phyloP scores from a whole-genome alignment of 1,140 invertebrate genomes.

The Charaxes varanes region DNA sequence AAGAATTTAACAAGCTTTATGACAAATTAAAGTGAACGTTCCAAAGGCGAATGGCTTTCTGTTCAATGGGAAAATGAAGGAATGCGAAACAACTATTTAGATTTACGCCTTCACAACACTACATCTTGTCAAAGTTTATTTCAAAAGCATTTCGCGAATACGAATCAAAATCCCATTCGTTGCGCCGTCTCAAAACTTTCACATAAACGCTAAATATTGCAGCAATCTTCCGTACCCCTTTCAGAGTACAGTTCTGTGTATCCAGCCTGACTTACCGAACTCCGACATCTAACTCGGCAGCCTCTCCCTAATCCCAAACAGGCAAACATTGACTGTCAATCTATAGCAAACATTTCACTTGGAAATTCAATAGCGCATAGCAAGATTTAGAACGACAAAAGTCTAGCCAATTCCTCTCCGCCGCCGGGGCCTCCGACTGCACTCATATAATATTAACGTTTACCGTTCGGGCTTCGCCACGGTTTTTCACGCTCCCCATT shows the following conservation, averaged over 20 bases:
- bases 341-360: constrained; percentile 50
- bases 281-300: constrained; percentile 20
- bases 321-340: constrained; percentile 54
- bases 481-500: constrained; percentile 60
- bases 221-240: constrained; percentile 16
- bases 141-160: no score
- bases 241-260: constrained; percentile 20
- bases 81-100: no score
- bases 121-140: no score
- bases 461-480: constrained; percentile 32
- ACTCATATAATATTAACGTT: constrained; percentile 65
- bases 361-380: constrained; percentile 56
- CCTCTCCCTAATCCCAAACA: constrained; percentile 33
- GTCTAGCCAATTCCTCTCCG: constrained; percentile 54
- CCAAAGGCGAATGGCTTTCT: no score
- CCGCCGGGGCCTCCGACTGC: constrained; percentile 31
- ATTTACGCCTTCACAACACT: no score
- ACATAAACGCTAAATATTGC: constrained; percentile 16
- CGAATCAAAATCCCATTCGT: constrained; percentile 10
- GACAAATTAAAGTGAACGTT: no score
- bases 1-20: no score
- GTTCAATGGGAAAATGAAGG: no score
- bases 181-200: constrained; percentile 8
- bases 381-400: constrained; percentile 52
- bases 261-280: constrained; percentile 22